These are phyloP conservation scores for Sebastes kiyomatsui DNA, from an alignment of 2,797 vertebrate genomes.

Conservation along the genomic window DNA sequence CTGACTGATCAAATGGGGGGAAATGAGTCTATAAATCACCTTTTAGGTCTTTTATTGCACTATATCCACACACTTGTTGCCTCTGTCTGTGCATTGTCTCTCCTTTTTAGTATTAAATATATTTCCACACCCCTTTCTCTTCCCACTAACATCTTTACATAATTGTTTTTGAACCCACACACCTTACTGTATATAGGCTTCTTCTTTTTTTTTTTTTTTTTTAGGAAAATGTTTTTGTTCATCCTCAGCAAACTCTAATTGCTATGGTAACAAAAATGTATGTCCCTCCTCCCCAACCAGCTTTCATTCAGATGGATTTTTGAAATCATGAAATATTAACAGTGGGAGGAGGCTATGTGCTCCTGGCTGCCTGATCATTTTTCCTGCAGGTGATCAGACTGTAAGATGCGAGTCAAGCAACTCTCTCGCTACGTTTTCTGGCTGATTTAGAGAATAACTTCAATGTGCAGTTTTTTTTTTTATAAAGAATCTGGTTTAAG, in stretches of 20 bases:
- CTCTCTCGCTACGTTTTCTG: background rate
- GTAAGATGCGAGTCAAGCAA: conserved; percentile 34
- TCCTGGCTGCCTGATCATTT: conserved; percentile 56
- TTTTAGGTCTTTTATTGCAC: background rate
- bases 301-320: conserved; percentile 73
- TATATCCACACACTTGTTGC: conserved; percentile 25
- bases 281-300: conserved; percentile 57
- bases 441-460: background rate
- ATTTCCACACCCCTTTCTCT: conserved; percentile 42
- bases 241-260: conserved; percentile 73
- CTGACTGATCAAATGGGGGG: conserved; percentile 4
- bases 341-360: conserved; percentile 63
- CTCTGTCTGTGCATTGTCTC: conserved; percentile 16
- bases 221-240: conserved; percentile 32
- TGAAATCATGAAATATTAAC: conserved; percentile 51
- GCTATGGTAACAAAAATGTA: conserved; percentile 80
- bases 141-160: conserved; percentile 70
- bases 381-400: conserved; percentile 62
- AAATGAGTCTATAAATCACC: background rate
- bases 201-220: background rate
- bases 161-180: conserved; percentile 69
- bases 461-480: background rate
- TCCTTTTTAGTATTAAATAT: conserved; percentile 39
- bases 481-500: background rate
- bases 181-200: conserved; percentile 48